A percentile compares a stretch with the other conserved stretches of the same genome.
Conservation (phyloP, 2,797 vertebrate species). For the Enteromius paludinosus region DNA sequence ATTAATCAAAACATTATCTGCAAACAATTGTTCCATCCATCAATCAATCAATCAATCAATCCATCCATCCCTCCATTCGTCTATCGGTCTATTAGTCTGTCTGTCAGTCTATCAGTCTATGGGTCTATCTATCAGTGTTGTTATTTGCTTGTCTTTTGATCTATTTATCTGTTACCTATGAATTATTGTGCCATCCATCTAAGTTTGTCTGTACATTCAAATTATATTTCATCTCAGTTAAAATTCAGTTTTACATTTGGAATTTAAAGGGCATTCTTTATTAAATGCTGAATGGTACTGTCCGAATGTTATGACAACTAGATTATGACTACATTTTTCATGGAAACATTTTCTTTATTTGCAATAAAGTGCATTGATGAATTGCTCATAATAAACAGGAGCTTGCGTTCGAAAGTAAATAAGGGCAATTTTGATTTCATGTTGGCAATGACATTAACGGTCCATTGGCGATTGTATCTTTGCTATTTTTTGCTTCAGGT, state of each 20-base stretch:
- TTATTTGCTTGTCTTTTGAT: background rate
- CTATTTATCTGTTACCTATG: background rate
- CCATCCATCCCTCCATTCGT: background rate
- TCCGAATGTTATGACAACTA: background rate
- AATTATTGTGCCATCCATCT: background rate
- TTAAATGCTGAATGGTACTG: background rate
- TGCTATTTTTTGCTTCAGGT: background rate
- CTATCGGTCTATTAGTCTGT: background rate
- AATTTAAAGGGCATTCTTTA: background rate
- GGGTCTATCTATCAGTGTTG: background rate
- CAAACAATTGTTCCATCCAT: no score
- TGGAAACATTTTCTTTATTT: background rate
- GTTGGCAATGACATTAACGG: background rate
- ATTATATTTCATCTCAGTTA: background rate
- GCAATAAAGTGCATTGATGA: background rate
- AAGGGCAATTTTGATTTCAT: background rate
- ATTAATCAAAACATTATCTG: no score
- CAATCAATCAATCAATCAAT: background rate
- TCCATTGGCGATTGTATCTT: background rate
- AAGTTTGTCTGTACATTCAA: background rate
- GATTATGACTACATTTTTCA: constrained; percentile 3
- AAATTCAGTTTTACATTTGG: background rate
- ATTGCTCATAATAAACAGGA: background rate
- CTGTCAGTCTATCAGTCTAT: no score
- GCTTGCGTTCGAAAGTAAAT: background rate